Base-by-base conservation (phyloP, 2,113 vertebrate species). In the Catagonus wagneri region DNA sequence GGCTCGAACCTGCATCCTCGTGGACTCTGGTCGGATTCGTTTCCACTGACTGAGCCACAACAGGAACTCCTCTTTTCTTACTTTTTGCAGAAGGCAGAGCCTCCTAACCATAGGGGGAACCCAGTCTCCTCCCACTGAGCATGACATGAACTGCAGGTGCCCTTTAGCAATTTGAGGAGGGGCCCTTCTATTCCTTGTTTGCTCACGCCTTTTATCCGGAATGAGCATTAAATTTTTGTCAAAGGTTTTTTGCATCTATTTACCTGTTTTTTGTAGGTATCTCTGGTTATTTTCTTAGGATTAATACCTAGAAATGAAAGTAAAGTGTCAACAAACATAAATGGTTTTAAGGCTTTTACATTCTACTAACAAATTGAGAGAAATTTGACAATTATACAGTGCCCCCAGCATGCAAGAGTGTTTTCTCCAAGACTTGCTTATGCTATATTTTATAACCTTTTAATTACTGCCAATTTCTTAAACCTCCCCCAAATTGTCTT, bases 221-320 rank as follows among this genome's bases (percentile, higher is more conserved):
- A 34, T 16, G 61, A 69, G 25, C 25, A 16, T 3, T 58, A 32
- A 29, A 36, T 58, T 56, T 85, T n/a, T 36, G 34, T 72, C 52
- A 25, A 60, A 20, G n/a, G 63, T 16, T 23, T 89, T 83, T 63
- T 39, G 7, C 23, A 10, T 78, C 36, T 61, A 0, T 56, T 58
- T 63, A 32, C 2, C 23, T 29, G 6, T 27, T 69, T 69, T 36
- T 27, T 10, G 25, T 16, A 54, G 58, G 7, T 14, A 19, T 25
- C 39, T 25, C 78, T 50, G 39, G 14, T n/a, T 78, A 0, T 87
- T 79, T 66, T 69, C 80, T 83, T 75, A 78, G 72, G 50, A 61
- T n/a, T n/a, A 1, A 6, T 27, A 83, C 63, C 50, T 92, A 58
- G 78, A 94, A 93, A 90, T 58, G 13, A 83, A 87, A 81, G 9